Evolutionary conservation across 53 echinoderm and acorn worm species (phyloP).

Genomic region (Stichopus horrens): DNA sequence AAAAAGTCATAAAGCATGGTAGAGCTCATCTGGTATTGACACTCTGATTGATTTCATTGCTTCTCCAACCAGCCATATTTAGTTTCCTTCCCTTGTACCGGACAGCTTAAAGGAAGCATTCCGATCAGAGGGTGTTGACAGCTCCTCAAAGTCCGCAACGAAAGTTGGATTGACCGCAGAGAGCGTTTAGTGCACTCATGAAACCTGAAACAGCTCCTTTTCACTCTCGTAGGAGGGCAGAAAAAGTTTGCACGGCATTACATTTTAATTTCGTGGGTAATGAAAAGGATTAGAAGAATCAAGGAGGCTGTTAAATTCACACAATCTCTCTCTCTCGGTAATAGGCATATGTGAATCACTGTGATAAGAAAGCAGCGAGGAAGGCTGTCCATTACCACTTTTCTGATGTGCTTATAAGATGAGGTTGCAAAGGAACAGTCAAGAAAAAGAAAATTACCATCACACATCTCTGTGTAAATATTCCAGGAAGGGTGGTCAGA

Average conservation of each 20-base stretch:
- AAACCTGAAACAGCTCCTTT: conserved; percentile 3
- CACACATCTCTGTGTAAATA: background rate
- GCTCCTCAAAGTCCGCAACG: background rate
- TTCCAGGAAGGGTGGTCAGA: background rate
- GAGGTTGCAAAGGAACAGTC: conserved; percentile 6
- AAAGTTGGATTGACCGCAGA: conserved; percentile 29
- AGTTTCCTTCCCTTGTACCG: conserved; percentile 3
- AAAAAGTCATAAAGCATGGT: background rate
- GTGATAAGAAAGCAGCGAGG: background rate
- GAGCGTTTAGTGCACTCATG: conserved; percentile 26
- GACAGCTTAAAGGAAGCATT: conserved; percentile 20
- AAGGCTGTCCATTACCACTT: background rate
- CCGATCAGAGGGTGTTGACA: conserved; percentile 44
- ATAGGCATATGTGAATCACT: conserved; percentile 39
- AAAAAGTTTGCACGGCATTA: conserved; percentile 24
- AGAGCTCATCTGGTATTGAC: background rate
- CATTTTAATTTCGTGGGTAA: conserved; percentile 44
- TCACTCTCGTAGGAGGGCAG: background rate
- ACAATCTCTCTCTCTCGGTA: conserved; percentile 7
- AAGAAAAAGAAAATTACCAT: background rate
- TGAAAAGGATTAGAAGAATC: conserved; percentile 37
- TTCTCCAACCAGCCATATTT: background rate
- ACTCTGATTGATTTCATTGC: conserved; percentile 25
- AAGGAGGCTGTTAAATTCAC: conserved; percentile 28
- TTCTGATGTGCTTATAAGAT: background rate